A percentile compares a stretch with the other conserved stretches of the same genome.
Conservation (phyloP, 2,888 invertebrate genomes). For the Nomada fabriciana region DNA sequence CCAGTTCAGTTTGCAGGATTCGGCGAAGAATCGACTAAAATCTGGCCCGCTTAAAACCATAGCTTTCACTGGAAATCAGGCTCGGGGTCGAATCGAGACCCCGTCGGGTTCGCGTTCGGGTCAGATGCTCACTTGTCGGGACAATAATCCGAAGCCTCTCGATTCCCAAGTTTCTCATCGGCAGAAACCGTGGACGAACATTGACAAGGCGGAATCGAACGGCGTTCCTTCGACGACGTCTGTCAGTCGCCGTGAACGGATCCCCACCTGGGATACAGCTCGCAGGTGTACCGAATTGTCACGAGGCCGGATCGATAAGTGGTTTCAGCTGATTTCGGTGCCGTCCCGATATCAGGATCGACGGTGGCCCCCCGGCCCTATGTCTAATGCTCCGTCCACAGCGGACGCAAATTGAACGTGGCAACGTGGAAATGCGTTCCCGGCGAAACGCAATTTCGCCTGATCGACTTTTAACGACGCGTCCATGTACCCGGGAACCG, state of each 20-base stretch:
- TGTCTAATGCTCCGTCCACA: background rate
- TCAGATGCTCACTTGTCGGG: no score
- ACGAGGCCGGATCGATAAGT: constrained; percentile 38
- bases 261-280: background rate
- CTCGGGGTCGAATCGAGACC: no score
- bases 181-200: constrained; percentile 4
- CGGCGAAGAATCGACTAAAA: no score
- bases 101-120: no score
- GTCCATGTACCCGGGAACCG: background rate
- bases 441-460: background rate
- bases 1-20: background rate
- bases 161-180: no score
- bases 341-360: background rate
- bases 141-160: no score
- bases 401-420: constrained; percentile 1
- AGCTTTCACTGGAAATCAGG: no score
- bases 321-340: constrained; percentile 16
- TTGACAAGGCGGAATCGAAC: constrained; percentile 9
- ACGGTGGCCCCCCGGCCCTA: background rate
- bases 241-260: constrained; percentile 8
- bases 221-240: background rate
- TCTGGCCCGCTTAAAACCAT: no score
- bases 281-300: constrained; percentile 42
- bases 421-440: background rate
- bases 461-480: constrained; percentile 36